These are phyloP conservation scores for Lasioglossum malachurum DNA, from an alignment of 2,888 invertebrate species.

Conservation along the genomic window DNA sequence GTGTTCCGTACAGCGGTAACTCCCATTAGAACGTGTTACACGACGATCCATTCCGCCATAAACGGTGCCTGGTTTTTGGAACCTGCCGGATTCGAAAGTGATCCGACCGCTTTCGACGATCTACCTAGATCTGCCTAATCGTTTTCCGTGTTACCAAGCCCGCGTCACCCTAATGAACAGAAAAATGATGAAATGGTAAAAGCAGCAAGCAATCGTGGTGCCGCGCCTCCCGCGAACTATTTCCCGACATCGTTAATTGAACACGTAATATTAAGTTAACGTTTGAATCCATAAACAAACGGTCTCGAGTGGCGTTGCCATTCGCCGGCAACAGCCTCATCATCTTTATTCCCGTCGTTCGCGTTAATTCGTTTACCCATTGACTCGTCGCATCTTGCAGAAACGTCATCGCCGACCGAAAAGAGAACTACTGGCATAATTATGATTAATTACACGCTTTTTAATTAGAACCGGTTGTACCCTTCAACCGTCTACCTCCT, in stretches of 20 bases:
- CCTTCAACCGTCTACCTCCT: slow-evolving; percentile 29
- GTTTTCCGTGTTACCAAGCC: slow-evolving; percentile 1
- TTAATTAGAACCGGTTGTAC: slow-evolving; percentile 62
- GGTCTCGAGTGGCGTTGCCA: slow-evolving; percentile 25
- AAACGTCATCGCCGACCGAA: slow-evolving; percentile 50
- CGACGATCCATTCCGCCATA: neutral
- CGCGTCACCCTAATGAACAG: neutral
- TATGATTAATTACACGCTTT: slow-evolving; percentile 66
- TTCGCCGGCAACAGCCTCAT: slow-evolving; percentile 29
- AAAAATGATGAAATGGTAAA: neutral
- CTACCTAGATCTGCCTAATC: neutral
- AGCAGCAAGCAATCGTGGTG: neutral
- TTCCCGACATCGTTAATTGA: slow-evolving; percentile 51
- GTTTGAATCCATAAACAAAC: slow-evolving; percentile 23
- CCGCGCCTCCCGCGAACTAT: neutral
- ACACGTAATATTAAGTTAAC: slow-evolving; percentile 43
- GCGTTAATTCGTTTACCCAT: slow-evolving; percentile 56
- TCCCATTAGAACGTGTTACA: neutral
- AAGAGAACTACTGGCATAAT: slow-evolving; percentile 61
- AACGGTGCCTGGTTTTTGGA: neutral
- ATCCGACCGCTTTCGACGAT: slow-evolving; percentile 43
- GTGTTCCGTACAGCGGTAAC: neutral
- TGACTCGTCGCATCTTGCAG: slow-evolving; percentile 49
- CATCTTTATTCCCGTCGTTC: slow-evolving; percentile 52
- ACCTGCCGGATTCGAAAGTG: slow-evolving; percentile 40